Conservation (phyloP, 2,113 vertebrate species). For the Oxygymnocypris stewartii region DNA sequence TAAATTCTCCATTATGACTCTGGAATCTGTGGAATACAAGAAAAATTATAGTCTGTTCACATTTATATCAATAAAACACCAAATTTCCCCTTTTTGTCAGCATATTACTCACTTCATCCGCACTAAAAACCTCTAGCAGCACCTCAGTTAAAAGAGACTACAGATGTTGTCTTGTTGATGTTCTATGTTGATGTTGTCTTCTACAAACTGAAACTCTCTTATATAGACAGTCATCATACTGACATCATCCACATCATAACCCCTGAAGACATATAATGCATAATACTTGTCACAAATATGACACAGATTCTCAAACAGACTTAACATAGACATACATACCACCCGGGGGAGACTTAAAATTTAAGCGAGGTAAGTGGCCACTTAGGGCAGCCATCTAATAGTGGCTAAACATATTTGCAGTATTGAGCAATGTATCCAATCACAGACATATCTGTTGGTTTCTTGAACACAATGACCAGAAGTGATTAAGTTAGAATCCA, state of each 20-base stretch:
- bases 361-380: no score
- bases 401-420: no score
- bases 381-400: no score
- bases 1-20: conserved; percentile 63
- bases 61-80: neutral
- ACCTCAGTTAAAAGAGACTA: neutral
- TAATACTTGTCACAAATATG: neutral
- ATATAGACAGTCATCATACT: neutral
- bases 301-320: neutral
- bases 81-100: neutral
- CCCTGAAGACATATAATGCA: neutral
- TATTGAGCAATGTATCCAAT: no score
- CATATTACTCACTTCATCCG: neutral
- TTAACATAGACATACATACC: neutral
- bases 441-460: no score
- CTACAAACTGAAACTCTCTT: neutral
- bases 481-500: no score
- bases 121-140: neutral
- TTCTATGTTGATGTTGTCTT: neutral
- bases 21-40: conserved; percentile 15
- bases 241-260: neutral
- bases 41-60: neutral
- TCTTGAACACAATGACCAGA: no score
- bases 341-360: no score
- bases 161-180: neutral